Evolutionary conservation across 2,113 vertebrate species (phyloP).

Genomic region (Coptodon rendalli): DNA sequence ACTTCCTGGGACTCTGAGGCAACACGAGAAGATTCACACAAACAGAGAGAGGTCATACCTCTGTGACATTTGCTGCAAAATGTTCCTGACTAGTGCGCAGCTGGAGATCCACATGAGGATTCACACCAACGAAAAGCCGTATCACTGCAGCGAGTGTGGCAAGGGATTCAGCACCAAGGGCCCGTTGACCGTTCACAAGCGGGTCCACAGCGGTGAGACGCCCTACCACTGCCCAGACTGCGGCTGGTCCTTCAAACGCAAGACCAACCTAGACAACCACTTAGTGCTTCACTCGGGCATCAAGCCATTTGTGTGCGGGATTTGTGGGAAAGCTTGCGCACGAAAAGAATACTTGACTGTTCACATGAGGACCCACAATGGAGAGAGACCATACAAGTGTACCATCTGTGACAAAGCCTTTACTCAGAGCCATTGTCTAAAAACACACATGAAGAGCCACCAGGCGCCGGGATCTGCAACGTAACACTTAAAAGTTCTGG

Average conservation of each 20-base stretch:
- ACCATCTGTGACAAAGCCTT: slow-evolving; percentile 39
- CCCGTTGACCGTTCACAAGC: slow-evolving; percentile 18
- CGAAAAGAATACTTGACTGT: slow-evolving; percentile 39
- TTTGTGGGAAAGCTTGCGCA: slow-evolving; percentile 51
- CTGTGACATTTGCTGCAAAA: slow-evolving; percentile 58
- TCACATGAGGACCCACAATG: slow-evolving; percentile 59
- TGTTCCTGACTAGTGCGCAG: slow-evolving; percentile 36
- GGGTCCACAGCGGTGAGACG: slow-evolving; percentile 41
- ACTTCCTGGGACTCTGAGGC: slow-evolving; percentile 20
- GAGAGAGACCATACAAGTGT: slow-evolving; percentile 53
- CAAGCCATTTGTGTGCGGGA: slow-evolving; percentile 30
- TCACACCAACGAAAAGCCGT: slow-evolving; percentile 37
- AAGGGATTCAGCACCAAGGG: slow-evolving; percentile 35
- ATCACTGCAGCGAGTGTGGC: slow-evolving; percentile 30
- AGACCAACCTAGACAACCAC: slow-evolving; percentile 39
- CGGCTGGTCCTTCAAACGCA: slow-evolving; percentile 45
- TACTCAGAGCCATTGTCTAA: slow-evolving; percentile 59
- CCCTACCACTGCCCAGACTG: slow-evolving; percentile 45
- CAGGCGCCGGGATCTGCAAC: background rate
- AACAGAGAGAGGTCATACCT: slow-evolving; percentile 30
- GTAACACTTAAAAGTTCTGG: background rate
- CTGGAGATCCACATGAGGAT: slow-evolving; percentile 48
- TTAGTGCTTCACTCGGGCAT: slow-evolving; percentile 25
- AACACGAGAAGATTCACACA: slow-evolving; percentile 54
- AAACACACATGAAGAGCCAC: slow-evolving; percentile 53